Percentiles rank a stretch among this genome's conserved stretches.
Evolutionary conservation across 2,113 vertebrate species (phyloP).

Genomic region (Mesembrinibis cayennensis): DNA sequence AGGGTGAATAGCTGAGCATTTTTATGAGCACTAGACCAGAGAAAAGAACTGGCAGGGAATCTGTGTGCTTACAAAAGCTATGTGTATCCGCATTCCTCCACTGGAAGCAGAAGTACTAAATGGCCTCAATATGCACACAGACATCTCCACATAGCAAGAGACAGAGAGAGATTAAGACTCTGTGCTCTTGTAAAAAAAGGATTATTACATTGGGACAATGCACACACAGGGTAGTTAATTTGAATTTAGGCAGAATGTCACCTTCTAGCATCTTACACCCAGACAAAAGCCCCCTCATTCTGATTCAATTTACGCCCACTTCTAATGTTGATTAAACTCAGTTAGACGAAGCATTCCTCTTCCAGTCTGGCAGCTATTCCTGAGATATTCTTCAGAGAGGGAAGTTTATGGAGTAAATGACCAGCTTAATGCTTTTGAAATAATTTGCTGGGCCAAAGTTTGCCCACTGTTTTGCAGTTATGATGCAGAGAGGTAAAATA

Average conservation of each 20-base stretch:
- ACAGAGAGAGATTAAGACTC: background rate
- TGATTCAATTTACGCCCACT: background rate
- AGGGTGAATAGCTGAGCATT: background rate
- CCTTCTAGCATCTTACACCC: background rate
- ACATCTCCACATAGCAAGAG: background rate
- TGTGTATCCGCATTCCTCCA: background rate
- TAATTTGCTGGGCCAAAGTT: background rate
- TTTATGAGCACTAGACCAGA: background rate
- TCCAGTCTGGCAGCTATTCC: background rate
- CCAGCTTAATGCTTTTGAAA: background rate
- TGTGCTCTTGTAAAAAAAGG: background rate
- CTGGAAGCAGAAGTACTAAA: background rate
- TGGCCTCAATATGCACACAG: background rate
- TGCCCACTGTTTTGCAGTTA: background rate
- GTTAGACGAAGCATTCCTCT: background rate
- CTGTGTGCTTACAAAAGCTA: background rate
- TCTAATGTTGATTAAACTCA: background rate
- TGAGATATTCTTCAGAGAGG: background rate
- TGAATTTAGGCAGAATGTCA: background rate
- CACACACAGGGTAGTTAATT: fast-evolving
- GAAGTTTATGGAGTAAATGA: background rate
- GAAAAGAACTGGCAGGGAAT: background rate
- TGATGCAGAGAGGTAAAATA: background rate
- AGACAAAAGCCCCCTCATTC: background rate
- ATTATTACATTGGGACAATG: background rate